A percentile compares a stretch with the other conserved stretches of the same genome.
phyloP scores from a whole-genome alignment of 2,888 invertebrate genomes.

The Nesidiocoris tenuis region DNA sequence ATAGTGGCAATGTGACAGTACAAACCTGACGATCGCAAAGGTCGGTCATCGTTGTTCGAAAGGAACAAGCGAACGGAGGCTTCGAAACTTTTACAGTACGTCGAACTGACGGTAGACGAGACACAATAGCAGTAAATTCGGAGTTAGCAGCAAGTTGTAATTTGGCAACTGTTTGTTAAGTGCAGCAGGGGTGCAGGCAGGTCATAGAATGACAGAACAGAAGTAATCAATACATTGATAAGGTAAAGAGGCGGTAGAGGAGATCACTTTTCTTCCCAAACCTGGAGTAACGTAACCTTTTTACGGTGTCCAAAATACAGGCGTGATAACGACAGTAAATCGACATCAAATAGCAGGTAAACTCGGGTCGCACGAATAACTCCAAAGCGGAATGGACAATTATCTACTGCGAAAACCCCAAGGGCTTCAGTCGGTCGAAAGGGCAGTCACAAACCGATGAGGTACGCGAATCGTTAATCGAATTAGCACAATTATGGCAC shows the following conservation, averaged over 20 bases:
- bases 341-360: too few species aligned
- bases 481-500: background rate
- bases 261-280: conserved; percentile 13
- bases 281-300: conserved; percentile 36
- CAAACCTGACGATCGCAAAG: conserved; percentile 30
- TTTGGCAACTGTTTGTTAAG: conserved; percentile 2
- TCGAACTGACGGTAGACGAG: background rate
- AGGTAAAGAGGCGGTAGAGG: conserved; percentile 36
- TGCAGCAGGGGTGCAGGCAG: conserved; percentile 38
- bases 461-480: background rate
- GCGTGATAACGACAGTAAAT: background rate
- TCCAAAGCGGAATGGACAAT: background rate
- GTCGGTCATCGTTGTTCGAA: conserved; percentile 19
- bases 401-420: background rate
- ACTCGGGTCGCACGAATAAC: too few species aligned
- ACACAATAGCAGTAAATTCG: background rate
- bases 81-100: background rate
- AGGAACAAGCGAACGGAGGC: background rate
- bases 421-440: background rate
- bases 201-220: conserved; percentile 41
- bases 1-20: background rate
- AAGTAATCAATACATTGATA: conserved; percentile 42
- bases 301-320: background rate
- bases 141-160: background rate
- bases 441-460: background rate